Conservation (phyloP, 1,140 invertebrate genomes). For the Drosophila malerkotliana region DNA sequence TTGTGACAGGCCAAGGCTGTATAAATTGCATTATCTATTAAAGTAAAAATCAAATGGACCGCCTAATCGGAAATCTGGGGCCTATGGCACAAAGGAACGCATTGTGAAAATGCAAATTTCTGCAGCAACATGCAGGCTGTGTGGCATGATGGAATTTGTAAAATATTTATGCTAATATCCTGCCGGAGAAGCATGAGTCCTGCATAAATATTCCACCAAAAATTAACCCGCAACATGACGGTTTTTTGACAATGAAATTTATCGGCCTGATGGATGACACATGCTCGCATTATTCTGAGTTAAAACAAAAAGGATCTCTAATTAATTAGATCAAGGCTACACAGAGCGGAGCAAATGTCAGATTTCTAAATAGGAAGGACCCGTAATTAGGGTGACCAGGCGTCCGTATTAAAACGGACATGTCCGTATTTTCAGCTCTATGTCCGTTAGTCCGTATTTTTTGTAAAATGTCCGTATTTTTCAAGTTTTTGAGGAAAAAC, state of each 20-base stretch:
- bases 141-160: constrained; percentile 44
- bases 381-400: too few species aligned
- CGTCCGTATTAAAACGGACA: too few species aligned
- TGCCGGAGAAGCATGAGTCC: constrained; percentile 40
- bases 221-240: constrained; percentile 11
- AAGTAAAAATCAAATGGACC: constrained; percentile 24
- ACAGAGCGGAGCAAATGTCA: neutral
- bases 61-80: constrained; percentile 15
- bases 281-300: neutral
- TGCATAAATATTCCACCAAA: constrained; percentile 29
- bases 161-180: constrained; percentile 76
- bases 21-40: constrained; percentile 21
- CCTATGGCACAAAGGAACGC: neutral
- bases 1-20: neutral
- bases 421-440: too few species aligned
- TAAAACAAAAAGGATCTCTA: too few species aligned
- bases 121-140: neutral
- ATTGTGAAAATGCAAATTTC: constrained; percentile 37
- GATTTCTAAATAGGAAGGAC: neutral
- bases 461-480: too few species aligned
- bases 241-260: constrained; percentile 2
- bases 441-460: too few species aligned
- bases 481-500: too few species aligned
- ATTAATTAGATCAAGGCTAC: neutral
- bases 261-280: neutral